Conservation (phyloP, 2,888 invertebrate genomes). For the Ecliptopera silaceata region DNA sequence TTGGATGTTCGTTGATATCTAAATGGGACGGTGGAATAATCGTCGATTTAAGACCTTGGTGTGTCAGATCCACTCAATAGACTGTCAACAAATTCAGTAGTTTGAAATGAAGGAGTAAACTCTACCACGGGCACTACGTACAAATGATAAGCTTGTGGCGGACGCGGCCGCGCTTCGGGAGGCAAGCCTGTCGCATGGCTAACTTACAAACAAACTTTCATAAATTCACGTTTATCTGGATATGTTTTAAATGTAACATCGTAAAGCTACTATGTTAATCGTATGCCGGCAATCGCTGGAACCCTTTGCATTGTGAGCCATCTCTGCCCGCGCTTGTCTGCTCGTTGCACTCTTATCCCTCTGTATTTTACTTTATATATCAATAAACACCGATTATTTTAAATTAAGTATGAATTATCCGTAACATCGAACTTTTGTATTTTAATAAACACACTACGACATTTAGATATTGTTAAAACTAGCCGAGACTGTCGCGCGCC, state of each 20-base stretch:
- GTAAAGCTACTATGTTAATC: constrained; percentile 52
- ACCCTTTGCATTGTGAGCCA: constrained; percentile 2
- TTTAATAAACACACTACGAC: constrained; percentile 32
- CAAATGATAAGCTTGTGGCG: neutral
- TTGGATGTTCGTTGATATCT: constrained; percentile 1
- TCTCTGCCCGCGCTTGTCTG: neutral
- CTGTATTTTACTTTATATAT: constrained; percentile 38
- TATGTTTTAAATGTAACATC: constrained; percentile 65
- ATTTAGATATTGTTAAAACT: constrained; percentile 27
- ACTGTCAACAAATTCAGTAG: constrained; percentile 13
- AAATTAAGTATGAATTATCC: constrained; percentile 29
- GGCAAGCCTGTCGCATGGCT: constrained; percentile 48
- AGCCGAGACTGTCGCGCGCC: constrained; percentile 40
- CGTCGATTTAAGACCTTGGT: neutral
- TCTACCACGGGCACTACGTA: constrained; percentile 7
- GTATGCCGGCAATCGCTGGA: constrained; percentile 40
- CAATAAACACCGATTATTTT: constrained; percentile 38
- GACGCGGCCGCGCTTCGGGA: neutral
- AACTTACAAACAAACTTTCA: constrained; percentile 52
- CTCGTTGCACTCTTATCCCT: constrained; percentile 17
- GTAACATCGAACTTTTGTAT: constrained; percentile 30
- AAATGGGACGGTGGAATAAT: constrained; percentile 1
- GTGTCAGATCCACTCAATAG: constrained; percentile 8
- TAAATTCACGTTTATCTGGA: constrained; percentile 69
- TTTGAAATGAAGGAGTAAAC: neutral